Evolutionary conservation across 2,888 invertebrate genomes (phyloP), one percentile per base, ranked within the genome.

Genomic region (Platycheirus albimanus): DNA sequence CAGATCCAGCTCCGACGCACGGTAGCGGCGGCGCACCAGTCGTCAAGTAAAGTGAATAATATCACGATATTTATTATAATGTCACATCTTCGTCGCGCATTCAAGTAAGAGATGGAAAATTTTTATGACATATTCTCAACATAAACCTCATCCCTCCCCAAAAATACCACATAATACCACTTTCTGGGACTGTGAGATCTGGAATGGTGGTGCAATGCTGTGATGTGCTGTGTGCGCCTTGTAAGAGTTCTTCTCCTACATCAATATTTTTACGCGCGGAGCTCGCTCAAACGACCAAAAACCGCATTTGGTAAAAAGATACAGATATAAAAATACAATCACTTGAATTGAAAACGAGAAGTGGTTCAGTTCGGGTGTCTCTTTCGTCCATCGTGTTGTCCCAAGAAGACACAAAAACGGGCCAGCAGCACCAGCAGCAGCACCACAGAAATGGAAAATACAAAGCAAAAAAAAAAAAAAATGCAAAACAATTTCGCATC

Each of bases 51-150:
- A 72, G 77, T 81, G 83, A 83, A 83, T 83, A 83, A 83, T 83
- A 83, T 83, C 77, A 77, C 77, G 61, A 81, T 81, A 77, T 81
- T 81, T 81, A 81, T 81, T 81, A 81, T 77, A 81, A 81, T 81
- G 81, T 81, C 83, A 83, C 69, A 83, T 83, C 64, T 83, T 78
- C 72, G 38, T 74, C 49, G 49, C 52, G 41, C 63, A 64, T 75
- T 64, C 58, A 56, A 58, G 58, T 20, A 58, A 70, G 36, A 64
- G 38, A 30, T 41, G 67, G 72, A 63, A 83, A 78, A 83, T 83
- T 83, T 83, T 83, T 83, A 83, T 83, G 83, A 83, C 83, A 83
- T 83, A 83, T 83, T 83, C 83, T 38, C 58, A 54, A 20, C 36
- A 54, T 54, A 54, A 36, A 54, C 77, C 77, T 63, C 71, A 24